Evolutionary conservation across 2,797 vertebrate genomes (phyloP).

Genomic region (Cercopithecus neglectus): DNA sequence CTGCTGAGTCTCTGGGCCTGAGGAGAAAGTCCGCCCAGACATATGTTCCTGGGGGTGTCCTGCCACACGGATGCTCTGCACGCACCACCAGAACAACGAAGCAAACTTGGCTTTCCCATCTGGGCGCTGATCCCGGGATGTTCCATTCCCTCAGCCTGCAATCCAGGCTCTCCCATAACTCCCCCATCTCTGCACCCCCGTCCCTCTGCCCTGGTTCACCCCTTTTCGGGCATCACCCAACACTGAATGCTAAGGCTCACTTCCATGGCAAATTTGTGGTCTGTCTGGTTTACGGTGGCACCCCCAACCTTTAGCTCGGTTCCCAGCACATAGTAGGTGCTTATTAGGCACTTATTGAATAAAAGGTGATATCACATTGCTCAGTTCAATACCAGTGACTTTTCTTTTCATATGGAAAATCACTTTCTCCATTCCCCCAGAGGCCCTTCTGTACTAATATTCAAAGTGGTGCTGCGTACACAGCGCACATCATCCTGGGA

Average conservation of each 20-base stretch:
- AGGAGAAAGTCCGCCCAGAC: slow-evolving; percentile 16
- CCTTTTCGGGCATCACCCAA: not conserved
- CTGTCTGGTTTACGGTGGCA: not conserved
- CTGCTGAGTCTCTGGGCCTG: not conserved
- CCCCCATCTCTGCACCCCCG: rapidly evolving
- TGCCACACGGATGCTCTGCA: rapidly evolving
- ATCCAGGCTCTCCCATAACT: not conserved
- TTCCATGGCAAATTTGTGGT: not conserved
- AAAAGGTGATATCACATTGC: slow-evolving; percentile 10
- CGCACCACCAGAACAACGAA: not conserved
- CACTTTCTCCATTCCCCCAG: slow-evolving; percentile 23
- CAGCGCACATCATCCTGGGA: slow-evolving; percentile 43
- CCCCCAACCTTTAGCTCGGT: not conserved
- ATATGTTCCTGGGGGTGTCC: not conserved
- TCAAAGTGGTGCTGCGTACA: slow-evolving; percentile 59
- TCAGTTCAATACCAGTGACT: not conserved
- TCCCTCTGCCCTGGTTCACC: not conserved
- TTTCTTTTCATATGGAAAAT: not conserved
- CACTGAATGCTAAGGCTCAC: rapidly evolving
- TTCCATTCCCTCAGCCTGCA: not conserved
- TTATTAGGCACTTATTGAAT: not conserved
- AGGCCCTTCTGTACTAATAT: slow-evolving; percentile 50
- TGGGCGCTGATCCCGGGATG: not conserved
- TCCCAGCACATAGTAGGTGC: not conserved
- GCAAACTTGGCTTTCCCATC: not conserved